Percentiles rank a stretch among this genome's conserved stretches.
These are phyloP conservation scores for Chondrilla cf. caribensis DNA, from an alignment of 37 sponge, comb jelly and placozoan genomes.

Conservation along the genomic window DNA sequence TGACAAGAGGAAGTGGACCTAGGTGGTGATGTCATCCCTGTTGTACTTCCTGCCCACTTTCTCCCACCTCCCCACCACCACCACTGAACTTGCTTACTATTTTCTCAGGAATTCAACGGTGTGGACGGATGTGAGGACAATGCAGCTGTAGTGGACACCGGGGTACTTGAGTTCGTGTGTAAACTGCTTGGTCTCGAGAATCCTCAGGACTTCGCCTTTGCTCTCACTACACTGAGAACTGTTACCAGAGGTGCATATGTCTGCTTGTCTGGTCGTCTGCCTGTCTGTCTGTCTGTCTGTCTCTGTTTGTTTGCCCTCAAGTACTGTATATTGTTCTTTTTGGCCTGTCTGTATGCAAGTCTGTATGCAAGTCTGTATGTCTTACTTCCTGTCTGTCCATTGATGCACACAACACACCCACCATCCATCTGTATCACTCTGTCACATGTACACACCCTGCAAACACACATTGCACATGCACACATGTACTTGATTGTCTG, in stretches of 20 bases:
- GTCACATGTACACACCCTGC: too few species aligned
- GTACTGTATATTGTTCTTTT: not conserved
- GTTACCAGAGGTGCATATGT: slow-evolving; percentile 51
- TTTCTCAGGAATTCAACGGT: slow-evolving; percentile 41
- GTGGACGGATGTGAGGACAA: slow-evolving; percentile 41
- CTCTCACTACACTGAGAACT: slow-evolving; percentile 63
- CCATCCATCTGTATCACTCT: too few species aligned
- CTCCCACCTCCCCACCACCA: not conserved
- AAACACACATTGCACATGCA: not conserved
- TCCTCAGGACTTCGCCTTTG: slow-evolving; percentile 45
- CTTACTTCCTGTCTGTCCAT: too few species aligned
- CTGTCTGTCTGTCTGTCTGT: too few species aligned
- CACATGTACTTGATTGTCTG: not conserved
- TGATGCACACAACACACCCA: too few species aligned
- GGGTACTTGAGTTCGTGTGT: slow-evolving; percentile 21
- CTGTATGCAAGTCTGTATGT: not conserved
- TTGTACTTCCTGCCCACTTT: too few species aligned
- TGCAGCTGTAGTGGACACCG: slow-evolving; percentile 31
- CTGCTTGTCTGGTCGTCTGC: slow-evolving; percentile 4
- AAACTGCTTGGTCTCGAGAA: slow-evolving; percentile 34
- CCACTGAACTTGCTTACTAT: not conserved
- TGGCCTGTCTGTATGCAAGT: not conserved
- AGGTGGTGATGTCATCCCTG: too few species aligned
- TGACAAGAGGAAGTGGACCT: too few species aligned
- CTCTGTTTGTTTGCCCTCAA: too few species aligned